Percentiles rank a stretch among this genome's conserved stretches.
phyloP scores from a whole-genome alignment of 1,140 invertebrate species.

The Nasonia longicornis region DNA sequence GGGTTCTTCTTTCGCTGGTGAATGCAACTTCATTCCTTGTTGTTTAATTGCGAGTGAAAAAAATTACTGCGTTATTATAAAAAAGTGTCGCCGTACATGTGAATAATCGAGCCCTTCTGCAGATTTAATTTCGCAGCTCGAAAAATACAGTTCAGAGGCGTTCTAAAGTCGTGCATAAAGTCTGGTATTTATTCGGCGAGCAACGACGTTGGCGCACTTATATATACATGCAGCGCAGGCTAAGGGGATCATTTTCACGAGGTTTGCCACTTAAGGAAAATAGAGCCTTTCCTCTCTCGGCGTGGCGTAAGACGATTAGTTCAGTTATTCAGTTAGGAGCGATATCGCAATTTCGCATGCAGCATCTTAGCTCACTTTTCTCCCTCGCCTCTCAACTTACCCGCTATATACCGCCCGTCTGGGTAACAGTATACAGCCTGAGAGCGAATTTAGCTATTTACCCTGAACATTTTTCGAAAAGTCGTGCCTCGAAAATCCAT shows the following conservation, averaged over 20 bases:
- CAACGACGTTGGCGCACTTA: background rate
- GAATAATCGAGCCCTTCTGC: background rate
- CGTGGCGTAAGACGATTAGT: slow-evolving; percentile 40
- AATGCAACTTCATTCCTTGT: background rate
- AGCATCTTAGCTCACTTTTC: slow-evolving; percentile 29
- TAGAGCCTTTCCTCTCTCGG: slow-evolving; percentile 11
- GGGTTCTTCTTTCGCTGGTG: background rate
- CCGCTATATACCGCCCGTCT: too few species aligned
- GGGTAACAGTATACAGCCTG: background rate
- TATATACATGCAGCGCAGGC: background rate
- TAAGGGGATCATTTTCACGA: slow-evolving; percentile 38
- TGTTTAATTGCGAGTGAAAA: too few species aligned
- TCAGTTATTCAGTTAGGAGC: slow-evolving; percentile 39
- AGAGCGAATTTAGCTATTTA: too few species aligned
- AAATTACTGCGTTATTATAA: too few species aligned
- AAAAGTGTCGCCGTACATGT: background rate
- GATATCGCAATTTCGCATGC: slow-evolving; percentile 39
- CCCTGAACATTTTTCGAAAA: too few species aligned
- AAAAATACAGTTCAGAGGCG: background rate
- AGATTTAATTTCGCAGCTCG: background rate
- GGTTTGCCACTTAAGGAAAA: slow-evolving; percentile 41
- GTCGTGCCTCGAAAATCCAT: too few species aligned
- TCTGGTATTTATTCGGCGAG: slow-evolving; percentile 17
- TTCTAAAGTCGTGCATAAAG: background rate
- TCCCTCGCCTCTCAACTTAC: background rate